phyloP scores from a whole-genome alignment of 2,888 invertebrate genomes.

The Autographa pulchrina region DNA sequence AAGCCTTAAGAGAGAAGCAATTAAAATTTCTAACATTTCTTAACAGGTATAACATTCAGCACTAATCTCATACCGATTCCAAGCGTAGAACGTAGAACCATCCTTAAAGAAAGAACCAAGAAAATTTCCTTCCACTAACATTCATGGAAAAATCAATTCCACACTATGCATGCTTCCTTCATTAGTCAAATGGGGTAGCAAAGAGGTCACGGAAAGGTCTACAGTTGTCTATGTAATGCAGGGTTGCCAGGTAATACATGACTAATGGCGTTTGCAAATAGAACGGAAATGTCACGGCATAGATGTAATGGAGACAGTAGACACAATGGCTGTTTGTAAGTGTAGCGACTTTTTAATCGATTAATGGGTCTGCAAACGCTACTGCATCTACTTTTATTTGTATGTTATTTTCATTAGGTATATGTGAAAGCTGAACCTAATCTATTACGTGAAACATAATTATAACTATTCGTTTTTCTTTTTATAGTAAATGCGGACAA shows the following conservation, averaged over 20 bases:
- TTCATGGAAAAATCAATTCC: not conserved
- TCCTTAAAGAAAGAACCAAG: not conserved
- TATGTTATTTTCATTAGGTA: not conserved
- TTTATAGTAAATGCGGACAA: too few relatives aligned
- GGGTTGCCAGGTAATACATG: conserved; percentile 7
- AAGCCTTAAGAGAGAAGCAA: too few relatives aligned
- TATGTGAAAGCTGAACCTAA: not conserved
- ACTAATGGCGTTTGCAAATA: conserved; percentile 1
- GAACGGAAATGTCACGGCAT: conserved; percentile 6
- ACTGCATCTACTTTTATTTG: not conserved
- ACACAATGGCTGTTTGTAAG: not conserved
- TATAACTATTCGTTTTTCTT: too few relatives aligned
- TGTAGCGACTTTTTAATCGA: not conserved
- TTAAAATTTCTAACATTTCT: too few relatives aligned
- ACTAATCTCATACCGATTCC: too few relatives aligned
- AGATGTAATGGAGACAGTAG: not conserved
- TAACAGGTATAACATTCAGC: too few relatives aligned
- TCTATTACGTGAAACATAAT: too few relatives aligned
- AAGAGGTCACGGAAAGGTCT: conserved; percentile 7
- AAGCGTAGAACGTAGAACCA: too few relatives aligned
- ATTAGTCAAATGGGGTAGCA: conserved; percentile 7
- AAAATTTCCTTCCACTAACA: not conserved
- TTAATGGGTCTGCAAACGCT: not conserved
- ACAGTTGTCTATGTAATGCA: conserved; percentile 9
- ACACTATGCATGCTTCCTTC: not conserved